Percentiles rank a stretch among this genome's conserved stretches.
phyloP scores from a whole-genome alignment of 2,797 vertebrate species.

The Tragopan temminckii region DNA sequence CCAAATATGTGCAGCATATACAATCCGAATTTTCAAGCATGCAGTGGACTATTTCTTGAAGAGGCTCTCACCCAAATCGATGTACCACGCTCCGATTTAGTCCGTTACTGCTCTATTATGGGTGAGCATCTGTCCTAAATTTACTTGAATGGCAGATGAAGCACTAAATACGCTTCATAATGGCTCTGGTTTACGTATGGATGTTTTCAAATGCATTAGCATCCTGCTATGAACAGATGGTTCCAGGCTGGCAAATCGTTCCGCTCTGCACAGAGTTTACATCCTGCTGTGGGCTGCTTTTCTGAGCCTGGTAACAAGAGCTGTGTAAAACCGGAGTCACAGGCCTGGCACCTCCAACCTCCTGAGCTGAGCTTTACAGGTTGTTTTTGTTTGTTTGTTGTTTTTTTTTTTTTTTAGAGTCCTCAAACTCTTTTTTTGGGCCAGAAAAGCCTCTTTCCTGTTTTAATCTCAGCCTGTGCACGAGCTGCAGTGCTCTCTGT shows the following conservation, averaged over 20 bases:
- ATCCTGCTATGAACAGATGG: slow-evolving; percentile 59
- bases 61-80: background rate
- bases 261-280: background rate
- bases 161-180: slow-evolving; percentile 50
- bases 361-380: background rate
- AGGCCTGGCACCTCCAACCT: background rate
- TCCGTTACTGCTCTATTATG: slow-evolving; percentile 26
- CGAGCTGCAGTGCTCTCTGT: background rate
- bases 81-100: slow-evolving; percentile 42
- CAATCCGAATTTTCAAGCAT: background rate
- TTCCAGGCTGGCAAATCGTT: slow-evolving; percentile 39
- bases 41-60: background rate
- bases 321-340: background rate
- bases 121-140: slow-evolving; percentile 66
- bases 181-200: slow-evolving; percentile 33
- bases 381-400: too few relatives aligned
- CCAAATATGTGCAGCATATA: slow-evolving; percentile 5
- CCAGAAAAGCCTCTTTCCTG: background rate
- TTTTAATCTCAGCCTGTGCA: background rate
- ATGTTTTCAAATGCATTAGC: slow-evolving; percentile 51
- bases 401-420: background rate
- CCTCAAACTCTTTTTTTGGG: background rate
- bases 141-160: slow-evolving; percentile 59
- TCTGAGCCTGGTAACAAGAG: slow-evolving; percentile 15
- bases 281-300: background rate